Evolutionary conservation across 2,113 vertebrate species (phyloP).

Genomic region (Xyliphius kryptos): DNA sequence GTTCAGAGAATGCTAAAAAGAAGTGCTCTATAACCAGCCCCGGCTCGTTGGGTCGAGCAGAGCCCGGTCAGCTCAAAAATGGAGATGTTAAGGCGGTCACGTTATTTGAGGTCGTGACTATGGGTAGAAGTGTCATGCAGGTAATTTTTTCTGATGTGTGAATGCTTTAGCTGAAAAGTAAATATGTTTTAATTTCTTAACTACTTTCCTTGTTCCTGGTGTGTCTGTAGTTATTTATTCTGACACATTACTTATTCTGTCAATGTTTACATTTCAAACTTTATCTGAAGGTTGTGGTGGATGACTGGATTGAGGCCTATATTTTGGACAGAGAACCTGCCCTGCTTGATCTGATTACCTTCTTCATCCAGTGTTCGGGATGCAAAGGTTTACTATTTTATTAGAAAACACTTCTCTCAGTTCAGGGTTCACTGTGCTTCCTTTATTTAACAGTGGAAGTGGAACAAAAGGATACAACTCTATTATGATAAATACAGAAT

Average conservation of each 20-base stretch:
- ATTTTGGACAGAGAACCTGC: conserved; percentile 73
- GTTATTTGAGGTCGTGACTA: conserved; percentile 80
- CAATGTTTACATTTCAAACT: no score
- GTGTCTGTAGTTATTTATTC: no score
- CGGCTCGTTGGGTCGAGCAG: conserved; percentile 46
- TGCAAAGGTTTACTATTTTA: conserved; percentile 71
- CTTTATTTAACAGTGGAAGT: no score
- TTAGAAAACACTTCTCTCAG: no score
- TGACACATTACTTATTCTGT: conserved; percentile 14
- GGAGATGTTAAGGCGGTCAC: conserved; percentile 75
- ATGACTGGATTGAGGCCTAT: conserved; percentile 83
- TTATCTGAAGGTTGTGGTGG: conserved; percentile 72
- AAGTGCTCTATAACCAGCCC: conserved; percentile 50
- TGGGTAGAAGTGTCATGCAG: conserved; percentile 82
- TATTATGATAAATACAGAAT: no score
- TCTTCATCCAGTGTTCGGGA: conserved; percentile 88
- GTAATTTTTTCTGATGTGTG: no score
- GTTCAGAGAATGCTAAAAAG: conserved; percentile 67
- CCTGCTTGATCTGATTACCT: conserved; percentile 85
- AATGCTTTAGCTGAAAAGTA: no score
- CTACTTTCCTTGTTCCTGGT: no score
- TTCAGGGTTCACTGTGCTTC: no score
- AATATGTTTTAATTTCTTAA: no score
- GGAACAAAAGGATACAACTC: no score
- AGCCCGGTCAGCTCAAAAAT: conserved; percentile 49